phyloP scores from a whole-genome alignment of 2,888 invertebrate species.

The Lingula anatina region DNA sequence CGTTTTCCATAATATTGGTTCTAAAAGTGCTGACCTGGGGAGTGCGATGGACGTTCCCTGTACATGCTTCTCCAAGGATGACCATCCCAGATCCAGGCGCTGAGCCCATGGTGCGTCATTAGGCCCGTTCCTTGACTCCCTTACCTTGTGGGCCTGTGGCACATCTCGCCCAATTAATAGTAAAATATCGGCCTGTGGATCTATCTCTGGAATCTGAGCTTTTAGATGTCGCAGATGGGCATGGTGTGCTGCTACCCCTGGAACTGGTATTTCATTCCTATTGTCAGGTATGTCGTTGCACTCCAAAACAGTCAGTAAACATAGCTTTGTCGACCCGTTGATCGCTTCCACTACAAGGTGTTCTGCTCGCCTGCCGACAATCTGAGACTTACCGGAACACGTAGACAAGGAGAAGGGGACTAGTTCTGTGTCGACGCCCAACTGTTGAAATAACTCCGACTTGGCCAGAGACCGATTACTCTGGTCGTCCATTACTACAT shows the following conservation, averaged over 20 bases:
- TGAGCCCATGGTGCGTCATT: constrained; percentile 8
- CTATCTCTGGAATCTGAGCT: constrained; percentile 9
- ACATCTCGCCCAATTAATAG: constrained; percentile 11
- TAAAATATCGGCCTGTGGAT: constrained; percentile 6
- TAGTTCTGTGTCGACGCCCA: neutral
- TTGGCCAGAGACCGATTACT: constrained; percentile 1
- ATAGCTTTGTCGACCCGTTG: neutral
- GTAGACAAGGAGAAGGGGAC: constrained; percentile 8
- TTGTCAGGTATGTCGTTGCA: constrained; percentile 12
- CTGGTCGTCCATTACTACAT: constrained; percentile 13
- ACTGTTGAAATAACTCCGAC: neutral
- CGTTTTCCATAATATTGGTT: too few species aligned
- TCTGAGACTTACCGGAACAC: constrained; percentile 9
- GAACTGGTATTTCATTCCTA: constrained; percentile 12
- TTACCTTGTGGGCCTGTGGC: constrained; percentile 8
- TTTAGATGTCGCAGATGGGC: constrained; percentile 10
- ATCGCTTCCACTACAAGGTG: constrained; percentile 9
- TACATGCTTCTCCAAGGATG: constrained; percentile 8
- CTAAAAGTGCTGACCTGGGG: too few species aligned
- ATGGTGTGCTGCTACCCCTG: constrained; percentile 8
- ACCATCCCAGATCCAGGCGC: constrained; percentile 9
- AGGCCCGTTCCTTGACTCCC: constrained; percentile 8
- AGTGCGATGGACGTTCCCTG: too few species aligned
- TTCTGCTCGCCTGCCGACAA: constrained; percentile 6
- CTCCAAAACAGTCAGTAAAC: constrained; percentile 10